These are phyloP conservation scores for Lepilemur ruficaudatus DNA, from an alignment of 2,797 vertebrate genomes.

Conservation along the genomic window DNA sequence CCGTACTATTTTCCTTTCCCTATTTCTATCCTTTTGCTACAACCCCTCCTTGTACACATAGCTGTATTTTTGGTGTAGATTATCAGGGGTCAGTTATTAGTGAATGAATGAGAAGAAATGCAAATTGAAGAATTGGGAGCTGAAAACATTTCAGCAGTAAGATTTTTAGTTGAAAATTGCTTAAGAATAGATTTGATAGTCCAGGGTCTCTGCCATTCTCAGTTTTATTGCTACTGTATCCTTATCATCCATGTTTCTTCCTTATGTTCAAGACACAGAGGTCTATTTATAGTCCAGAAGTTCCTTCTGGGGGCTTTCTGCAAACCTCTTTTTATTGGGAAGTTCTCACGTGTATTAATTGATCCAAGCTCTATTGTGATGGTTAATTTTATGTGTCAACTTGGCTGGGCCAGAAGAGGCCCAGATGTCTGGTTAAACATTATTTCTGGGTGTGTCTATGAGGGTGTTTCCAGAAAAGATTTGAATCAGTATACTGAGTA, in stretches of 20 bases:
- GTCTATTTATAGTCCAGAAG: background rate
- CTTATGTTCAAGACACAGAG: background rate
- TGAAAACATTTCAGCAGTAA: background rate
- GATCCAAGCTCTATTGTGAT: background rate
- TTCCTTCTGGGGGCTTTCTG: background rate
- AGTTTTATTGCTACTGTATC: background rate
- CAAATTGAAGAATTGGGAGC: constrained; percentile 7
- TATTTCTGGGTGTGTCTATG: background rate
- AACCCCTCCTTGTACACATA: background rate
- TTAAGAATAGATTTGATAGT: constrained; percentile 18
- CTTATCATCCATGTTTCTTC: background rate
- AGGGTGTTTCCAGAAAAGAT: background rate
- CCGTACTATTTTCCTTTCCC: background rate
- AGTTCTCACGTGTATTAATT: background rate
- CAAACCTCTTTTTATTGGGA: background rate
- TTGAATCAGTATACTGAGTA: background rate
- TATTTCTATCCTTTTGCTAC: background rate
- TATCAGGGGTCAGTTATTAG: background rate
- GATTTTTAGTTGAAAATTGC: constrained; percentile 38
- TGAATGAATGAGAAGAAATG: constrained; percentile 4
- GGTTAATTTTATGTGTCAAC: background rate
- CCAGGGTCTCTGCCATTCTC: background rate
- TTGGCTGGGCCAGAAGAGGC: background rate
- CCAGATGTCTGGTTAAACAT: background rate
- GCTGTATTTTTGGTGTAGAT: background rate